A percentile compares a stretch with the other conserved stretches of the same genome.
Evolutionary conservation across 2,797 vertebrate species (phyloP).

Genomic region (Sciurus vulgaris): DNA sequence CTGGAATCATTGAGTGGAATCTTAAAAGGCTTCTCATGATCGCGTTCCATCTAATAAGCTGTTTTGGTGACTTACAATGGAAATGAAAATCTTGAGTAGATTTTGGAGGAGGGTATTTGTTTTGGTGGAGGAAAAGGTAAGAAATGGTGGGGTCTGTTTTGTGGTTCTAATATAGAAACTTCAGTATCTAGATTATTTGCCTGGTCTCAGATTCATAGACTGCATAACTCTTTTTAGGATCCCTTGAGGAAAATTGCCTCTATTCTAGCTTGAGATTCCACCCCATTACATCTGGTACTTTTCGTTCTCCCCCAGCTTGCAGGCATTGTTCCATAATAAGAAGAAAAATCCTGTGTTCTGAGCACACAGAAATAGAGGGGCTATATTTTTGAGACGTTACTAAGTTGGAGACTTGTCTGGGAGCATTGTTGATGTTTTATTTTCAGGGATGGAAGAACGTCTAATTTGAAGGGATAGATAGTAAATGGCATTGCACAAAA

Average conservation of each 20-base stretch:
- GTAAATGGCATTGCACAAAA: constrained; percentile 58
- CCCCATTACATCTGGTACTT: not conserved
- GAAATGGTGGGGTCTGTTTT: not conserved
- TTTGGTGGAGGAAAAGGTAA: not conserved
- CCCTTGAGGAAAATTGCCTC: constrained; percentile 26
- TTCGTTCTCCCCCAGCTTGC: not conserved
- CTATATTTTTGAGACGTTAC: constrained; percentile 37
- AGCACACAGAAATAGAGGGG: constrained; percentile 57
- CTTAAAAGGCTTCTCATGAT: not conserved
- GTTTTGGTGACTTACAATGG: not conserved
- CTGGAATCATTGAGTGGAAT: not conserved
- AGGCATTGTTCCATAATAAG: not conserved
- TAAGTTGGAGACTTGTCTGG: constrained; percentile 61
- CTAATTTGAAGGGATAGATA: constrained; percentile 62
- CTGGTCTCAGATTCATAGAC: not conserved
- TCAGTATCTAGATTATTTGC: not conserved
- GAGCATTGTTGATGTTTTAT: constrained; percentile 41
- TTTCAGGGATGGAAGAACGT: not conserved
- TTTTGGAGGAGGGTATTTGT: not conserved
- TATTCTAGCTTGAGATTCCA: not conserved
- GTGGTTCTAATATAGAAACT: constrained; percentile 1
- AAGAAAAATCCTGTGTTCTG: not conserved
- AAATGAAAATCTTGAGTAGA: not conserved
- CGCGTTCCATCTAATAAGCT: not conserved
- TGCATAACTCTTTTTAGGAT: constrained; percentile 32